A percentile compares a stretch with the other conserved stretches of the same genome.
Conservation (phyloP, 1,140 invertebrate species). For the Sycophaga agraensis region DNA sequence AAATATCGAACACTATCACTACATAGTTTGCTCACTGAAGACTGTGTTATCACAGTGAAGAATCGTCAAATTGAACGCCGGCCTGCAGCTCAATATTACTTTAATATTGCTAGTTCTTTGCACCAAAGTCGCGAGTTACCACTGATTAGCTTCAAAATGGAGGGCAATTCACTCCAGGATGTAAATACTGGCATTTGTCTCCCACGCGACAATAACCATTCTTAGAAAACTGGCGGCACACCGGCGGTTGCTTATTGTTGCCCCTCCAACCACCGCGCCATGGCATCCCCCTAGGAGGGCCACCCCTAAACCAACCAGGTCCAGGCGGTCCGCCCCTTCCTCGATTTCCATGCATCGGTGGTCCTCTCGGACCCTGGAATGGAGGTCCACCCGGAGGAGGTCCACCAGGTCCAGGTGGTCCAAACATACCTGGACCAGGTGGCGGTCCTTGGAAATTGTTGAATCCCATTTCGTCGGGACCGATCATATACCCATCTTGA, state of each 20-base stretch:
- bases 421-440: constrained; percentile 42
- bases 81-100: constrained; percentile 17
- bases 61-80: constrained; percentile 17
- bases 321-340: constrained; percentile 50
- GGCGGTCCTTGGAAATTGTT: constrained; percentile 50
- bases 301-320: constrained; percentile 47
- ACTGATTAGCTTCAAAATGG: constrained; percentile 43
- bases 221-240: constrained; percentile 77
- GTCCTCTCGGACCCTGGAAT: constrained; percentile 53
- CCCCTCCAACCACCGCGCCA: constrained; percentile 55
- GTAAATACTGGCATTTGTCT: constrained; percentile 75
- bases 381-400: constrained; percentile 36
- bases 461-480: constrained; percentile 48
- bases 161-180: constrained; percentile 69
- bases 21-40: constrained; percentile 6
- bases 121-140: neutral
- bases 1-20: constrained; percentile 8
- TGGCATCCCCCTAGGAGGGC: constrained; percentile 53
- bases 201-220: constrained; percentile 74
- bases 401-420: constrained; percentile 6
- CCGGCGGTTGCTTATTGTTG: constrained; percentile 54
- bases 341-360: constrained; percentile 59
- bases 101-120: neutral
- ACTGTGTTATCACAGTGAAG: constrained; percentile 23
- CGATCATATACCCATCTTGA: constrained; percentile 49